phyloP scores from a whole-genome alignment of 2,888 invertebrate species.

The Dorcus parallelipipedus region DNA sequence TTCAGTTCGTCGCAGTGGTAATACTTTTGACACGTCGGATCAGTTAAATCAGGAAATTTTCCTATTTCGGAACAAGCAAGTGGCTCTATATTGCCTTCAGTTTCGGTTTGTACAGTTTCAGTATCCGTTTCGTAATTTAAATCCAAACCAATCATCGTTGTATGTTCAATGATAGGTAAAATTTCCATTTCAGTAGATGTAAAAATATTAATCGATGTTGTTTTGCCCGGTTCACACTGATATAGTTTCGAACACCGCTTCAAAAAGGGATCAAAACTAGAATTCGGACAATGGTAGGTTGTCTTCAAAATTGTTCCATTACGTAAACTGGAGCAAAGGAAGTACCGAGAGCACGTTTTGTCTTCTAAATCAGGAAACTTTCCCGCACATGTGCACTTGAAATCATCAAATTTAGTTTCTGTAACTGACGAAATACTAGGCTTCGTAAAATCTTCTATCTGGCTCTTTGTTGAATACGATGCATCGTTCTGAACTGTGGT shows the following conservation, averaged over 20 bases:
- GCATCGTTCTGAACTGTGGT: background rate
- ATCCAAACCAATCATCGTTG: background rate
- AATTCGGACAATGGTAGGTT: slow-evolving; percentile 26
- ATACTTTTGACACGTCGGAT: slow-evolving; percentile 27
- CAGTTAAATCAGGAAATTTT: slow-evolving; percentile 46
- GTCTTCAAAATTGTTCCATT: slow-evolving; percentile 38
- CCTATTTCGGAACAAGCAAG: slow-evolving; percentile 40
- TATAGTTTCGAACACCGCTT: background rate
- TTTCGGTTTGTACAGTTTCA: background rate
- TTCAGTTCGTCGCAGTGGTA: slow-evolving; percentile 16
- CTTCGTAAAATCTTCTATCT: too few species aligned
- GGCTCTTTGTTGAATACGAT: background rate
- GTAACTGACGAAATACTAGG: too few species aligned
- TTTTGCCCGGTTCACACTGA: background rate
- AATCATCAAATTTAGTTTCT: background rate
- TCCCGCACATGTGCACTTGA: slow-evolving; percentile 38
- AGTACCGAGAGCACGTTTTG: slow-evolving; percentile 17
- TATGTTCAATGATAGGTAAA: background rate
- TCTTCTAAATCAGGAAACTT: slow-evolving; percentile 46
- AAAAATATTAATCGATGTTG: background rate
- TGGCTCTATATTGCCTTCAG: background rate
- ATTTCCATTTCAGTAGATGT: background rate
- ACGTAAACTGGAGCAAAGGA: slow-evolving; percentile 21
- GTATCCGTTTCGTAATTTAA: background rate
- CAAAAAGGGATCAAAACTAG: slow-evolving; percentile 24